These are phyloP conservation scores for Eledona agricola DNA, from an alignment of 2,888 invertebrate species.

Conservation along the genomic window DNA sequence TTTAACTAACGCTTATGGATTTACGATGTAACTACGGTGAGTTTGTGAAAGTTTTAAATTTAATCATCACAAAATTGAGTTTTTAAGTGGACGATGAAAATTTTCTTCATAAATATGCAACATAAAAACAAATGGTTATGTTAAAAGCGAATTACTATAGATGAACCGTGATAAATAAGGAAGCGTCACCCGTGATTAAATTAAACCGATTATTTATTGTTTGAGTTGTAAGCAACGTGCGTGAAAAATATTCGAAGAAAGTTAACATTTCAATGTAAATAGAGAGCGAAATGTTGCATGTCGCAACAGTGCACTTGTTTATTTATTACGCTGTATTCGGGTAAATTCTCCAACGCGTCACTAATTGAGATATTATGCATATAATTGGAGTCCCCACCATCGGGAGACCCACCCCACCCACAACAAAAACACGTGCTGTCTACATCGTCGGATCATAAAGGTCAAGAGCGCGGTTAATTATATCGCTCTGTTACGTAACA, in stretches of 20 bases:
- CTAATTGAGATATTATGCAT: slow-evolving; percentile 40
- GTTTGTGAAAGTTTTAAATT: not conserved
- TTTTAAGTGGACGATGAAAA: too few relatives aligned
- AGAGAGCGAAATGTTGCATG: slow-evolving; percentile 15
- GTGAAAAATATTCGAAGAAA: slow-evolving; percentile 25
- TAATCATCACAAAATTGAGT: not conserved
- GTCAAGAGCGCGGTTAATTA: slow-evolving; percentile 54
- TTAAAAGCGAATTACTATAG: slow-evolving; percentile 11
- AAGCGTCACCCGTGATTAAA: slow-evolving; percentile 10
- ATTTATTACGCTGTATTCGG: slow-evolving; percentile 35
- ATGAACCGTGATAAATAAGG: slow-evolving; percentile 18
- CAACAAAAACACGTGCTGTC: slow-evolving; percentile 55
- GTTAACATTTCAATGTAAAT: slow-evolving; percentile 30
- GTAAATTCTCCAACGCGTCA: slow-evolving; percentile 36
- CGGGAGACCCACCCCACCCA: slow-evolving; percentile 44
- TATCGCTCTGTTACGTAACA: slow-evolving; percentile 47
- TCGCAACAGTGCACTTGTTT: slow-evolving; percentile 25
- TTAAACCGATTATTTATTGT: slow-evolving; percentile 11
- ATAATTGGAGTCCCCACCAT: slow-evolving; percentile 39
- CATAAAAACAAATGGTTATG: too few relatives aligned
- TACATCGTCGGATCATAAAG: slow-evolving; percentile 51
- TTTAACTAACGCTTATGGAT: slow-evolving; percentile 16
- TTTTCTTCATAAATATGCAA: too few relatives aligned
- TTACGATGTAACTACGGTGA: slow-evolving; percentile 11
- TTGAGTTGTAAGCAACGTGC: slow-evolving; percentile 21